Evolutionary conservation across 1,140 invertebrate species (phyloP).

Genomic region (Caerostris darwini): DNA sequence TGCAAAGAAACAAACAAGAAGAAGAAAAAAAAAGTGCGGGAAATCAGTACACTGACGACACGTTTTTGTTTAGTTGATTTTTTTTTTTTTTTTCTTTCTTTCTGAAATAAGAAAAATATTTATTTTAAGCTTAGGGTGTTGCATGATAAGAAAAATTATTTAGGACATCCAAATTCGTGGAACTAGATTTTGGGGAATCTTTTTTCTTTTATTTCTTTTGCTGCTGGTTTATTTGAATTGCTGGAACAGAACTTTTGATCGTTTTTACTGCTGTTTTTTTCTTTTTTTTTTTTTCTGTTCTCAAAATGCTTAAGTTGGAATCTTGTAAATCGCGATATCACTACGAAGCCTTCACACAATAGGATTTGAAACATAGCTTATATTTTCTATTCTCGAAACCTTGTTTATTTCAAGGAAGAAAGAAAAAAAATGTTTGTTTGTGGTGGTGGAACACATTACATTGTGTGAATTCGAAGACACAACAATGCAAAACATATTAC

Average conservation of each 20-base stretch:
- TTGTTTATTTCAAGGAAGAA: background rate
- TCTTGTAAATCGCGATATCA: background rate
- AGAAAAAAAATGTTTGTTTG: background rate
- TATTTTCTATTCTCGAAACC: background rate
- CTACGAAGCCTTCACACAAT: background rate
- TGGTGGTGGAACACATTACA: background rate
- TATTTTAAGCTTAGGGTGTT: slow-evolving; percentile 35
- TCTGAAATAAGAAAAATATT: slow-evolving; percentile 41
- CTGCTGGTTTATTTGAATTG: background rate
- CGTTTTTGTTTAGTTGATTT: slow-evolving; percentile 13
- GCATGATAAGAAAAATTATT: slow-evolving; percentile 69
- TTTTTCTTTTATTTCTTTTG: background rate
- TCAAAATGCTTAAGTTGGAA: background rate
- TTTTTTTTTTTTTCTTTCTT: background rate
- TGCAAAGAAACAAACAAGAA: background rate
- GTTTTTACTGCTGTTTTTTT: background rate
- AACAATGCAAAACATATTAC: background rate
- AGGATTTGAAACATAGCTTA: background rate
- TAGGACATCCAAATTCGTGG: slow-evolving; percentile 54
- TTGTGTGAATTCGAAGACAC: background rate
- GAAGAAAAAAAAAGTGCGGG: background rate
- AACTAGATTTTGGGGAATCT: background rate
- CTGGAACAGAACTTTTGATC: background rate
- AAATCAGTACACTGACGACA: slow-evolving; percentile 62
- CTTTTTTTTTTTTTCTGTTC: background rate